Base-by-base conservation (phyloP, 2,797 vertebrate genomes). In the Buceros bicornis region DNA sequence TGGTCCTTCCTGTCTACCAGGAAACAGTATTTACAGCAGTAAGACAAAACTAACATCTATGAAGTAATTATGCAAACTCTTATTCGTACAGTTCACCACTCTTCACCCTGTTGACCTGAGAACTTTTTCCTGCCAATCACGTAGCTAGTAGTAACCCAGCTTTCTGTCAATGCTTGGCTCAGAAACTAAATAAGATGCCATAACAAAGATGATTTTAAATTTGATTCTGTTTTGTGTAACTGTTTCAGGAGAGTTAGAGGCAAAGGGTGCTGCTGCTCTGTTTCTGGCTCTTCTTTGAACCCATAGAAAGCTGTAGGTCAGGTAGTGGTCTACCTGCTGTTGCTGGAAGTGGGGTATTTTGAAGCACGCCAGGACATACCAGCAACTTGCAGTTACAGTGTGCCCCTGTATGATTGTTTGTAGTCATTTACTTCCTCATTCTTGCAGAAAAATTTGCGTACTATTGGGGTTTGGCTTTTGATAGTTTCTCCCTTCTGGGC, bases 1-100 rank as follows among this genome's bases (percentile, higher is more conserved):
- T 90, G 50, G 37, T 33, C 19, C 64, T 95, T 95, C 93, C 96
- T 82, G 67, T 84, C 72, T 93, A 92, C 29, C 90, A 43, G 73
- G 67, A 95, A 94, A 80, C 28, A 11, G 19, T 43, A 42, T 24
- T 72, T 60, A 20, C 60, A 73, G 56, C 43, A 81, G 72, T 67
- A 72, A 71, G 50, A 57, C n/a, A 70, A 79, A 94, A 95, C 48
- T 66, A 80, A 91, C 17, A 58, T n/a, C 66, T 57, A 19, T 57
- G 45, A 13, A 21, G 56, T 72, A 82, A 89, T 93, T 58, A 64
- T 60, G 37, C 56, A 79, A 85, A 54, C 43, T 25, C 48, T 92
- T 85, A 92, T 40, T 95, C 85, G 93, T 15, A 66, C 10, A 20
- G 26, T 77, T 85, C 86, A 42, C 22, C n/a, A 14, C 29, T 40